phyloP scores from a whole-genome alignment of 2,113 vertebrate genomes.

The Mustelus asterias region DNA sequence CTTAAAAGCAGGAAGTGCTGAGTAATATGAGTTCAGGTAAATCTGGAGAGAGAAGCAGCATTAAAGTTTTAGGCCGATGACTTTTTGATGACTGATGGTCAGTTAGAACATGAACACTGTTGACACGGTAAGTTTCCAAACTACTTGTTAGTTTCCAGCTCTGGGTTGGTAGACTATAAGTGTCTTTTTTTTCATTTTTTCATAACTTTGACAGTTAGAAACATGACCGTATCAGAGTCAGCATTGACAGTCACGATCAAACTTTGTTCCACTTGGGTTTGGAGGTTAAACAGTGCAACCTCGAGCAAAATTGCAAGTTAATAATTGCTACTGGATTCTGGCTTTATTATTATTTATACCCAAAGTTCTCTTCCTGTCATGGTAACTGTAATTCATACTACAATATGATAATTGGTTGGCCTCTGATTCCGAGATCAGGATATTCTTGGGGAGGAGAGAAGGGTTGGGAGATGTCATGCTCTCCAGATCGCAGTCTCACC shows the following conservation, averaged over 20 bases:
- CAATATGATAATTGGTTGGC: neutral
- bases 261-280: neutral
- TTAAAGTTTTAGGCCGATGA: too few relatives aligned
- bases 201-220: neutral
- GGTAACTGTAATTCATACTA: neutral
- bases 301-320: neutral
- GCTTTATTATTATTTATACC: neutral
- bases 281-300: neutral
- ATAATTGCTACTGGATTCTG: neutral
- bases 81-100: neutral
- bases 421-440: neutral
- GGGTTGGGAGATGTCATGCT: neutral
- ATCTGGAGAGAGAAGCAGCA: too few relatives aligned
- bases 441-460: neutral
- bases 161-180: neutral
- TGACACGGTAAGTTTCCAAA: neutral
- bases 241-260: neutral
- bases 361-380: neutral
- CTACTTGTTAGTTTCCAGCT: neutral
- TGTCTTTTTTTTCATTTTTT: neutral
- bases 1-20: too few relatives aligned
- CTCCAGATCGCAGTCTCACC: neutral
- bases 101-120: neutral
- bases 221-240: neutral
- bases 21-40: too few relatives aligned